Evolutionary conservation across 2,797 vertebrate species (phyloP), one percentile per base, ranked within the genome.

Genomic region (Propithecus perrieri): DNA sequence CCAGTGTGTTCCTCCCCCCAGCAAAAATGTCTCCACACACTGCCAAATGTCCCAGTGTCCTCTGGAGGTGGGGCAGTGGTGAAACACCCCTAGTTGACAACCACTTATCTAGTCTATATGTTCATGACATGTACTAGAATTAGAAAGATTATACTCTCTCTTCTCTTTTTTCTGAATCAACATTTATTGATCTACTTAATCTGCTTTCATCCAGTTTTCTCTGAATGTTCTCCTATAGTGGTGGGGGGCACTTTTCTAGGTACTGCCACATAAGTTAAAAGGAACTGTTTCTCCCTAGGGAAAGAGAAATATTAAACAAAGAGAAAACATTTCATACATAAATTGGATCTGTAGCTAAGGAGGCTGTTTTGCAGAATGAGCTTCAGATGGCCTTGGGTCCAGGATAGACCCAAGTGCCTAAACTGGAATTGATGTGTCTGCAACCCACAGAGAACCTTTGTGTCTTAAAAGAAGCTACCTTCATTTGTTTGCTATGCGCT

Each of bases 401-500:
- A 78, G 48, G 46, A 61, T 14, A 80, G 69, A 84, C 10, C 46
- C 35, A 74, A 57, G 41, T 89, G 22, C 57, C 67, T 91, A 41
- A 91, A 9, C 46, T 89, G 50, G 71, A 88, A 92, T 35, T n/a
- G 10, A 30, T 20, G 17, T 69, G 24, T 84, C 28, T 55, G 1
- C 57, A 24, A 71, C 63, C 81, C 67, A 30, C 80, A 88, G 89
- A 33, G 17, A 65, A 80, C 4, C 41, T 61, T 63, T 75, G 5
- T 67, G 18, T 76, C 30, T 72, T 46, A 83, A 85, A 79, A 94
- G 46, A 72, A 83, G 78, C 35, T 69, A 71, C 35, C 86, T 75
- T 80, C 91, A 89, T 91, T 87, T 91, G n/a, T 53, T 96, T 94
- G 79, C 75, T 55, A 46, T 4, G 35, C 14, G 55, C 20, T 85